These are phyloP conservation scores for Lymantria dispar DNA, from an alignment of 2,888 invertebrate species.

Conservation along the genomic window DNA sequence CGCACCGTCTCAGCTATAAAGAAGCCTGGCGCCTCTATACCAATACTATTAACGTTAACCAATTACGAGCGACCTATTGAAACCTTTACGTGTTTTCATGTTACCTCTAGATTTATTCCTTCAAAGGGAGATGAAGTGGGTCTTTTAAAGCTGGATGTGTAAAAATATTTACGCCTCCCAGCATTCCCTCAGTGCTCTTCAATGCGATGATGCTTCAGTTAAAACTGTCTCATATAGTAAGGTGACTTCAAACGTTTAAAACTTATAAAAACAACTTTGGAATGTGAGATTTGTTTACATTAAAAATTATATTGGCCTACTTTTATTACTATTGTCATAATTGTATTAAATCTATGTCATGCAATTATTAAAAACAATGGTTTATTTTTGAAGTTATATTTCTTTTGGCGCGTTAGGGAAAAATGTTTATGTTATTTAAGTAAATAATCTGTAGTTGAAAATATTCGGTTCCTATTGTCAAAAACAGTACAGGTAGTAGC, in stretches of 20 bases:
- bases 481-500: too few species aligned
- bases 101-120: slow-evolving; percentile 17
- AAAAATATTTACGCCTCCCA: slow-evolving; percentile 35
- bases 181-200: slow-evolving; percentile 32
- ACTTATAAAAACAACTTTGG: neutral
- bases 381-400: too few species aligned
- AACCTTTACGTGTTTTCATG: slow-evolving; percentile 15
- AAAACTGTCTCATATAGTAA: slow-evolving; percentile 14
- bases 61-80: slow-evolving; percentile 27
- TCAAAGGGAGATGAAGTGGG: slow-evolving; percentile 14
- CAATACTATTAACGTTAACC: slow-evolving; percentile 41
- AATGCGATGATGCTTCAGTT: slow-evolving; percentile 42
- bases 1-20: slow-evolving; percentile 55
- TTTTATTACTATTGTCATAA: too few species aligned
- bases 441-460: too few species aligned
- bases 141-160: slow-evolving; percentile 22
- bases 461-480: too few species aligned
- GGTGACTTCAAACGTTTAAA: neutral
- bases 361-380: too few species aligned
- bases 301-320: too few species aligned
- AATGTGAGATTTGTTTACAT: too few species aligned
- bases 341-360: too few species aligned
- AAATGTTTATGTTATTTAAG: too few species aligned
- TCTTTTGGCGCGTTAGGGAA: too few species aligned
- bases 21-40: slow-evolving; percentile 50